A percentile compares a stretch with the other conserved stretches of the same genome.
Conservation (phyloP, 2,797 vertebrate genomes). For the Diplodus sargus region DNA sequence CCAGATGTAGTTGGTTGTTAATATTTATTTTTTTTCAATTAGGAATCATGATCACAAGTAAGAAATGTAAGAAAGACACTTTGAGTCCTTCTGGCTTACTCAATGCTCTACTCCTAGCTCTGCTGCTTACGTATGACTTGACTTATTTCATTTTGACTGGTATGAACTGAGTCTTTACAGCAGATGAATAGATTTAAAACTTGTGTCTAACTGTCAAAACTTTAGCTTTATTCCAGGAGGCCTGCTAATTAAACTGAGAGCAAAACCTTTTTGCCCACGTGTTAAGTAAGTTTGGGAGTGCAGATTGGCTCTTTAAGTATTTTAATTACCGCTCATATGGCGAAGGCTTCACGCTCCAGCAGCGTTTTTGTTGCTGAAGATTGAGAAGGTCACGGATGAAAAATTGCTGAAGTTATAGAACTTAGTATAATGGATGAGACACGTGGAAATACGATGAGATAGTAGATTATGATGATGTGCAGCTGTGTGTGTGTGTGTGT, state of each 20-base stretch:
- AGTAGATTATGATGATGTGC: constrained; percentile 62
- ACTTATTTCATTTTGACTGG: constrained; percentile 9
- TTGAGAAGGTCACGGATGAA: constrained; percentile 72
- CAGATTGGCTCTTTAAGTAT: constrained; percentile 58
- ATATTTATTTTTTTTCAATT: background rate
- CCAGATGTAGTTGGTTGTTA: background rate
- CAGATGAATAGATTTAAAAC: constrained; percentile 18
- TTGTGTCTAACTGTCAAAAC: constrained; percentile 41
- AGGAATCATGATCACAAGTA: background rate
- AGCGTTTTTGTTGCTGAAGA: constrained; percentile 70
- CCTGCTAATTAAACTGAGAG: constrained; percentile 55
- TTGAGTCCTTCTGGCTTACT: background rate
- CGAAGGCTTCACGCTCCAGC: constrained; percentile 53
- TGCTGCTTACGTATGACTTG: background rate
- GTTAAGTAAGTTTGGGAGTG: constrained; percentile 35
- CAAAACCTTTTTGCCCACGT: constrained; percentile 37
- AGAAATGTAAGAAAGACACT: background rate
- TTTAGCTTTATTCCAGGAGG: constrained; percentile 32
- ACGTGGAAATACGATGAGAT: constrained; percentile 64
- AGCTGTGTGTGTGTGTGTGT: constrained; percentile 34
- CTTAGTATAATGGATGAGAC: constrained; percentile 57
- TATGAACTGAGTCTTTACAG: constrained; percentile 7
- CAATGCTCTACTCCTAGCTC: background rate
- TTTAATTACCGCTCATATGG: constrained; percentile 73
- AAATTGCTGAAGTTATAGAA: constrained; percentile 71